Base-by-base conservation (phyloP, 2,113 vertebrate species). In the Rostratula benghalensis region DNA sequence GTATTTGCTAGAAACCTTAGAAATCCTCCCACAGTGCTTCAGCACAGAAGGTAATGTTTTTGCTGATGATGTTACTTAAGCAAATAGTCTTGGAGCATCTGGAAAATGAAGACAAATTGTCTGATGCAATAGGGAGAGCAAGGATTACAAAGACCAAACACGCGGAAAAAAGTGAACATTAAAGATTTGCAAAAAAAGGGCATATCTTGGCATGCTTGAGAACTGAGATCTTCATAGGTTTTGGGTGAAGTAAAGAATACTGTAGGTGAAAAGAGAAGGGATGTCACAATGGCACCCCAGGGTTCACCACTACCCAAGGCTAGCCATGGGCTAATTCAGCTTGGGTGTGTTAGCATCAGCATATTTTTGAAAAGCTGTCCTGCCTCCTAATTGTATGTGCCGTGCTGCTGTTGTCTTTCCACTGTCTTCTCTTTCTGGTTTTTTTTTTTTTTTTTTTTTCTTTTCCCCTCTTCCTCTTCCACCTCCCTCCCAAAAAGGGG, bases 401-500 rank as follows among this genome's bases (percentile, higher is more conserved):
- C 65, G 2, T 45, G 24, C 33, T 37, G 10, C 31, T 75, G 6
- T 45, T 88, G 9, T 39, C 48, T 41, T 71, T 64, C 21, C 35
- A 63, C 9, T n/a, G 18, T 50, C 24, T 74, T 6, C 5, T 54
- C 37, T 57, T 43, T 27, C 6, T 41, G 18, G 11, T 3, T 46
- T 12, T 45, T 45, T 45, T 45, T 17, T 17, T 45, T 45, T 45
- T 45, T 13, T 45, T 45, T 43, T 43, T 43, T 45, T 16, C 17
- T 45, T 45, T 45, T 45, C 17, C 43, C 15, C 43, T 14, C 43
- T 17, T 17, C 45, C 45, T 45, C 43, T 45, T 45, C 45, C 45
- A 5, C 9, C 21, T 6, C 4, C 3, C 7, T 5, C 28, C 9
- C 9, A 27, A 33, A n/a, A 51, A 27, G 5, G 6, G 14, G 1